These are phyloP conservation scores for Caerostris extrusa DNA, from an alignment of 1,140 invertebrate species.

Conservation along the genomic window DNA sequence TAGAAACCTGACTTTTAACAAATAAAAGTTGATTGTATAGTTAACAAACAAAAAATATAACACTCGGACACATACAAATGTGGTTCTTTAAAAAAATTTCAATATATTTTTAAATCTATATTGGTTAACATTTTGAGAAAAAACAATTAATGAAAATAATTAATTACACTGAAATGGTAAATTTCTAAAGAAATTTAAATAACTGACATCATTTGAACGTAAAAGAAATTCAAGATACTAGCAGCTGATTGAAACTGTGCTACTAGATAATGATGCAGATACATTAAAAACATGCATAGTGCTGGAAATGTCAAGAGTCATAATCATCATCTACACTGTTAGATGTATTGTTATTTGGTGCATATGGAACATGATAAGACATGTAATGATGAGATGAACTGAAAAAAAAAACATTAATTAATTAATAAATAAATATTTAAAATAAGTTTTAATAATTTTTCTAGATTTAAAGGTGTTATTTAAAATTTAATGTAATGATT, in stretches of 20 bases:
- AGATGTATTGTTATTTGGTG: constrained; percentile 58
- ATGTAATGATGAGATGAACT: constrained; percentile 72
- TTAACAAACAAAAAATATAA: background rate
- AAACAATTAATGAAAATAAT: background rate
- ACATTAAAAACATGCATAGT: constrained; percentile 17
- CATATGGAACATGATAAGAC: constrained; percentile 50
- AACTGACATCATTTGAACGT: constrained; percentile 2
- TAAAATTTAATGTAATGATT: too few relatives aligned
- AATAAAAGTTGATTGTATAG: background rate
- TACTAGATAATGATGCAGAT: constrained; percentile 30
- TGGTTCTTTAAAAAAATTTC: background rate
- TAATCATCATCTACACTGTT: constrained; percentile 72
- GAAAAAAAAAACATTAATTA: background rate
- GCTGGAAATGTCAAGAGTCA: constrained; percentile 68
- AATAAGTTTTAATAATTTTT: background rate
- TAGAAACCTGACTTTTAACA: background rate
- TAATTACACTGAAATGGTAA: background rate
- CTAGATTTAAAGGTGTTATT: too few relatives aligned
- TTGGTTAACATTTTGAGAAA: background rate
- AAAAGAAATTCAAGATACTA: constrained; percentile 30
- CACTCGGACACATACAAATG: background rate
- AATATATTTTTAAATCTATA: background rate
- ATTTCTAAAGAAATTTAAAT: background rate
- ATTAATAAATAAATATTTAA: background rate
- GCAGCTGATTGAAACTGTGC: constrained; percentile 32